These are phyloP conservation scores for Arizona elegans DNA, from an alignment of 2,113 vertebrate species.

Conservation along the genomic window DNA sequence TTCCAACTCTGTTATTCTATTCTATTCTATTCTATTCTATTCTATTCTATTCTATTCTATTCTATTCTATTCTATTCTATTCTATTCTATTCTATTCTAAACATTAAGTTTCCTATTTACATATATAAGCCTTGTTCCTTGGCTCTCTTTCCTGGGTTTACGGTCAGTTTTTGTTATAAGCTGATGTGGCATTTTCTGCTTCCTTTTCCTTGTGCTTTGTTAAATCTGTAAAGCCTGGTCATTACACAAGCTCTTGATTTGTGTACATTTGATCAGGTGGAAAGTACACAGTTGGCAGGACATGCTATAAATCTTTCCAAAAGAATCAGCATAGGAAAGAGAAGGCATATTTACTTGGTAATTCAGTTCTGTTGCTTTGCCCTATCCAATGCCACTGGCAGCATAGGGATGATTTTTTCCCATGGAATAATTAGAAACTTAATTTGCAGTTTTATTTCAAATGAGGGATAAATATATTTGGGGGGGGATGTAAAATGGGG, in stretches of 20 bases:
- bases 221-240: constrained; percentile 37
- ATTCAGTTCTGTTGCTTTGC: neutral
- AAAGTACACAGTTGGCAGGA: neutral
- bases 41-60: too few relatives aligned
- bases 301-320: neutral
- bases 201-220: neutral
- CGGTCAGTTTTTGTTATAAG: fast-evolving
- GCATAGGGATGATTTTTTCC: neutral
- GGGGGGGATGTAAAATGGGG: neutral
- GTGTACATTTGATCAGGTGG: neutral
- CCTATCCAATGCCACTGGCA: neutral
- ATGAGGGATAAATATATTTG: neutral
- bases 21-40: too few relatives aligned
- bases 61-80: too few relatives aligned
- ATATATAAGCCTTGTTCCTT: neutral
- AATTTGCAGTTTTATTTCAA: neutral
- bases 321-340: neutral
- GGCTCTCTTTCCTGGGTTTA: neutral
- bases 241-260: constrained; percentile 55
- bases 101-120: neutral
- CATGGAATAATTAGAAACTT: neutral
- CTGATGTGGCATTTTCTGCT: neutral
- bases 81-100: too few relatives aligned
- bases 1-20: too few relatives aligned
- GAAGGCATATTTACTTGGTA: neutral